phyloP scores from a whole-genome alignment of 1,140 invertebrate species.

The Holotrichia oblita region DNA sequence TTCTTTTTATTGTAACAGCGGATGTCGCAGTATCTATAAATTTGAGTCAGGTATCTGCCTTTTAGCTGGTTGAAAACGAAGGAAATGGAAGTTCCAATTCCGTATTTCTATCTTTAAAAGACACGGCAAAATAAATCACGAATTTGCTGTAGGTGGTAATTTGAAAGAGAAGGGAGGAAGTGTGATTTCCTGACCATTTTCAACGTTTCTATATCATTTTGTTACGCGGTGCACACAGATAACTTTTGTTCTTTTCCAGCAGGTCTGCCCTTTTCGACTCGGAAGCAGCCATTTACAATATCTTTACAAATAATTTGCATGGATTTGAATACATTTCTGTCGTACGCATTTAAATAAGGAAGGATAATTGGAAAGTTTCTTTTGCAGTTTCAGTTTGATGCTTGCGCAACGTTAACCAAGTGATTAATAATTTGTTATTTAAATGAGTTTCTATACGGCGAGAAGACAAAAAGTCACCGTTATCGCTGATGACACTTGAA shows the following conservation, averaged over 20 bases:
- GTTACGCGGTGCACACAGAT: slow-evolving; percentile 1
- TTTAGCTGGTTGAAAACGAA: slow-evolving; percentile 15
- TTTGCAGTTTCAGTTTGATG: background rate
- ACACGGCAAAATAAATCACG: slow-evolving; percentile 22
- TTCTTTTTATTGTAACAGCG: background rate
- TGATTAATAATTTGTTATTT: slow-evolving; percentile 21
- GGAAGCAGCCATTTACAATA: slow-evolving; percentile 32
- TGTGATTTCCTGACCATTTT: slow-evolving; percentile 26
- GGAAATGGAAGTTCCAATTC: slow-evolving; percentile 10
- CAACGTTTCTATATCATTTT: slow-evolving; percentile 16
- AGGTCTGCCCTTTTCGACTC: background rate
- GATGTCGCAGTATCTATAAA: slow-evolving; percentile 22
- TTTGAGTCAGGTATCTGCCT: slow-evolving; percentile 21
- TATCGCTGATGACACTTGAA: slow-evolving; percentile 18
- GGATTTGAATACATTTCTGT: slow-evolving; percentile 28
- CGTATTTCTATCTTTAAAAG: slow-evolving; percentile 18
- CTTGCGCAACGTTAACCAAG: background rate
- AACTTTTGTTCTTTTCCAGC: background rate
- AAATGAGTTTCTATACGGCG: background rate
- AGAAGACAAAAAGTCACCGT: background rate
- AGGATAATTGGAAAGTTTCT: slow-evolving; percentile 23
- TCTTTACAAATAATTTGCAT: slow-evolving; percentile 36
- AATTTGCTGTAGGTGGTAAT: slow-evolving; percentile 33
- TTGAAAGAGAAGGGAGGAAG: slow-evolving; percentile 24
- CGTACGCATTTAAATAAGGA: slow-evolving; percentile 15